phyloP scores from a whole-genome alignment of 1,140 invertebrate genomes.

The Nixonia krombeini region DNA sequence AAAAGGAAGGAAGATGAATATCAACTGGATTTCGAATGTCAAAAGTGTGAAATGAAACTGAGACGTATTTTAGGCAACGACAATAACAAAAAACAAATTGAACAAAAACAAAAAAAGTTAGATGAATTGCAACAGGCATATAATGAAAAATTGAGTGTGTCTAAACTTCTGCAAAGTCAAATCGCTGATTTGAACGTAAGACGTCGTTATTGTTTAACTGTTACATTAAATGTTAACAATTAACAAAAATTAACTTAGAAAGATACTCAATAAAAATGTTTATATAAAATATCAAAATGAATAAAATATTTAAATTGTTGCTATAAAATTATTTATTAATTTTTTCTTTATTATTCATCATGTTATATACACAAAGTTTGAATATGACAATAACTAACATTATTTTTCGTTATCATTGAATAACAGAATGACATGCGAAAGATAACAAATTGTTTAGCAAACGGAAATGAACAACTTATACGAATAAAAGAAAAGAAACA shows the following conservation, averaged over 20 bases:
- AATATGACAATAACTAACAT: too few species aligned
- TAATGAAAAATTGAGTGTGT: conserved; percentile 61
- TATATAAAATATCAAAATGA: too few species aligned
- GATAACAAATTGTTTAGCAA: conserved; percentile 46
- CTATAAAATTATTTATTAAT: conserved; percentile 26
- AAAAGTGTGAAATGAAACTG: conserved; percentile 58
- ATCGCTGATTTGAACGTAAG: conserved; percentile 71
- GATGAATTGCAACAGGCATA: conserved; percentile 66
- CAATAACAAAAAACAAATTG: conserved; percentile 52
- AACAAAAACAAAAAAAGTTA: conserved; percentile 63
- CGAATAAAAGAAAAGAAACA: conserved; percentile 65
- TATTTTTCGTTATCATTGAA: conserved; percentile 1
- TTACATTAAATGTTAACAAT: too few species aligned
- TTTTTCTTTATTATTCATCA: conserved; percentile 12
- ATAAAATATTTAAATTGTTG: too few species aligned
- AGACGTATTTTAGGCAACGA: conserved; percentile 54
- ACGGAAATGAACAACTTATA: conserved; percentile 60
- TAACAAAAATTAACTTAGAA: too few species aligned
- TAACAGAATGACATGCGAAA: conserved; percentile 56
- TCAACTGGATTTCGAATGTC: conserved; percentile 58
- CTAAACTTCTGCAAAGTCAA: conserved; percentile 70
- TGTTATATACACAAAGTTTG: too few species aligned
- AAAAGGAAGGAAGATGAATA: conserved; percentile 64
- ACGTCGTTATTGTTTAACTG: too few species aligned
- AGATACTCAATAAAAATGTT: too few species aligned